Base-by-base conservation (phyloP, 2,797 vertebrate species). In the Darevskia mixta region DNA sequence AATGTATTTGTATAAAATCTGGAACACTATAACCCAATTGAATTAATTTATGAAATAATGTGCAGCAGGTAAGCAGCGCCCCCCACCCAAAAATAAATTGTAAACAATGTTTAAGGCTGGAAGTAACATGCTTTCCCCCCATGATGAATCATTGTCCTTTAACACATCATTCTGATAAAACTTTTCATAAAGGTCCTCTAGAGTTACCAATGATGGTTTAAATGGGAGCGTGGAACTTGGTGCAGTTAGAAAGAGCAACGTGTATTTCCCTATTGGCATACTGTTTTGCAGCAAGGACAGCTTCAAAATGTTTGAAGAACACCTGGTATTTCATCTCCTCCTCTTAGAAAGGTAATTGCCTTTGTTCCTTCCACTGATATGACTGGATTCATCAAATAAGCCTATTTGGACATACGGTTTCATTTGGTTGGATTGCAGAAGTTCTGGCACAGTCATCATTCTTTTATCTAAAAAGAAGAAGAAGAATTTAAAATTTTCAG, bases 391-490 rank as follows among this genome's bases (percentile, higher is more conserved):
- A 94, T 95, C 89, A 88, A 77, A 95, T 80, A 89, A 5, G 58
- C 88, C 90, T 86, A 90, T 92, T 82, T 88, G 89, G 88, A 23
- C 85, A 91, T 91, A 90, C 55, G 78, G 82, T 1, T 92, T 89
- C 77, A 75, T 94, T 93, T 87, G 92, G 88, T 92, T 93, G 93
- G 83, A 88, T 0, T 32, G 90, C 43, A 82, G 90, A 94, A 92
- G 93, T 93, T 91, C 88, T 92, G 90, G 90, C 72, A 87, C 90
- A 61, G 92, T 10, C 89, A 85, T 99, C 97, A 99, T 94, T 98
- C 97, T 97, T 98, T 99, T 95, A 99, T 98, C 98, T 99, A 96
- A 38, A 93, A 95, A 93, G 5, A 82, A 29, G 55, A 17, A n/a
- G n/a, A n/a, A 38, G n/a, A n/a, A 4, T 18, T 20, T 5, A 64